Conservation (phyloP, 2,888 invertebrate genomes). For the Ennomos fuscantarius region DNA sequence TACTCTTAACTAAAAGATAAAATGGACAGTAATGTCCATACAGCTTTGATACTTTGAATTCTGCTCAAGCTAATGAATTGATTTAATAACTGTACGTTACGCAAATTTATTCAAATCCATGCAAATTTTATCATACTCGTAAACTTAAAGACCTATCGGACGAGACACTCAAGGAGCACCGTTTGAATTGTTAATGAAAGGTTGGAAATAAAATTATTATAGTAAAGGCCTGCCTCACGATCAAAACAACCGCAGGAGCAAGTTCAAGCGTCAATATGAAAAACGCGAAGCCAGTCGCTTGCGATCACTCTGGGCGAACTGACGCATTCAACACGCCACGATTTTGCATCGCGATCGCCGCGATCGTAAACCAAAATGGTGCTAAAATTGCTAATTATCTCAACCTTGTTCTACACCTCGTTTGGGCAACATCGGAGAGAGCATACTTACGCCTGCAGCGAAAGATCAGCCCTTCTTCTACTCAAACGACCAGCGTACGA, state of each 20-base stretch:
- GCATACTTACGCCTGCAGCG: constrained; percentile 46
- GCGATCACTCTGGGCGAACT: neutral
- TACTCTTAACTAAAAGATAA: too few relatives aligned
- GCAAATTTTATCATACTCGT: constrained; percentile 8
- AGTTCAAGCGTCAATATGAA: constrained; percentile 14
- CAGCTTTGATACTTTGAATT: neutral
- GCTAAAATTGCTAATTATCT: constrained; percentile 42
- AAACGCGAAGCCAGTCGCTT: constrained; percentile 6
- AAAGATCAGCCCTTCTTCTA: constrained; percentile 47
- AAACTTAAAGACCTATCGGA: neutral
- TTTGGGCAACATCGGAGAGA: constrained; percentile 21
- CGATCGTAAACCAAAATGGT: constrained; percentile 43
- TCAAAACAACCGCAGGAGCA: constrained; percentile 14
- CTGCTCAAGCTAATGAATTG: neutral
- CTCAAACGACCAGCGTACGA: constrained; percentile 60
- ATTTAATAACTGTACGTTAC: neutral
- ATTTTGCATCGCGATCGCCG: constrained; percentile 10
- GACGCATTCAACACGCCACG: constrained; percentile 15
- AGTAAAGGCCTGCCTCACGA: constrained; percentile 14
- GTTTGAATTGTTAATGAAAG: constrained; percentile 24
- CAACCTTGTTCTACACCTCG: constrained; percentile 38
- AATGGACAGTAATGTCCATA: too few relatives aligned
- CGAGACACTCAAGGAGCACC: neutral
- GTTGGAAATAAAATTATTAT: constrained; percentile 15
- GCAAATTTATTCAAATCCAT: constrained; percentile 11